Evolutionary conservation across 2,888 invertebrate genomes (phyloP), one percentile per base, ranked within the genome.

Genomic region (Podotricha telesiphe): DNA sequence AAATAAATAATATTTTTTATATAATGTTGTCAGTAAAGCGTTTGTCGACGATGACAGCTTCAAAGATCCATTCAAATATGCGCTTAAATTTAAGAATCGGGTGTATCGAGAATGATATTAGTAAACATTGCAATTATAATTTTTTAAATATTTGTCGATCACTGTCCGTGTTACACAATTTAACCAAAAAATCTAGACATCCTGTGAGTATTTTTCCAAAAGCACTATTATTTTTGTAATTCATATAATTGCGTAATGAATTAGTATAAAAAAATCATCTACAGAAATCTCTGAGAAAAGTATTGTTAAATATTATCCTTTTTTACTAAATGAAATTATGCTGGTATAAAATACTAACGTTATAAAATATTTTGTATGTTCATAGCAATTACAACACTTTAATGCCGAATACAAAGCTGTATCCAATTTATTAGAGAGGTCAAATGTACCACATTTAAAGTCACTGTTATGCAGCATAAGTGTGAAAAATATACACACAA

Each of bases 341-440:
- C 28, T 28, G 28, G 3, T 28, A 28, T 4, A 4, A 28, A 28
- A 4, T 28, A 28, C 28, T 4, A 6, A 28, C 6, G 2, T 28
- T 28, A 1, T 37, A 37, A 8, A 34, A 56, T 20, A 42, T 56
- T 10, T 51, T 68, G 51, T 47, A 28, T 72, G 72, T 59, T 45
- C 13, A 63, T 80, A 92, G 92, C 78, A 82, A 78, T 74, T 87
- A 22, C 77, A 76, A 20, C 78, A 82, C 1, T 85, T 94, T 42
- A 86, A 92, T 77, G 90, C 83, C 64, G 95, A 95, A 84, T 94
- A 93, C 75, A 89, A 90, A 77, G 94, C 94, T 51, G 93, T 94
- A n/a, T 91, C 91, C 78, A 82, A 89, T 0, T 76, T 95, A 68
- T 75, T 95, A 22, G 85, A 84, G 53, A 86, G 95, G 67, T 95